These are phyloP conservation scores for Zosterops borbonicus DNA, from an alignment of 2,113 vertebrate genomes.

Conservation along the genomic window DNA sequence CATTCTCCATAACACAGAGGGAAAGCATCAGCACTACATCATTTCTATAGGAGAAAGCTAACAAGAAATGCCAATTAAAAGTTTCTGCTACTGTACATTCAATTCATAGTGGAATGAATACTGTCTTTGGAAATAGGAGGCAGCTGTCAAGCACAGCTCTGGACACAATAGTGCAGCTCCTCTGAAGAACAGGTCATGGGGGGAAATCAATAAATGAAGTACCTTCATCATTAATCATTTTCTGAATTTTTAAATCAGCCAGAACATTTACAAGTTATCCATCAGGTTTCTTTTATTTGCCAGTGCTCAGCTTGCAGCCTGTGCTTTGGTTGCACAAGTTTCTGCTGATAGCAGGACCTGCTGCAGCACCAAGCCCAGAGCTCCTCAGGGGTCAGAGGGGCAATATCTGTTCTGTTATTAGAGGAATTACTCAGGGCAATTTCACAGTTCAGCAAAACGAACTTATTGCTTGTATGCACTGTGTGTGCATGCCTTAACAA, in stretches of 20 bases:
- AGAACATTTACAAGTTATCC: not conserved
- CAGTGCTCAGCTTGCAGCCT: not conserved
- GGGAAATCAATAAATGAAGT: not conserved
- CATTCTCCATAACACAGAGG: not conserved
- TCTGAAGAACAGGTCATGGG: not conserved
- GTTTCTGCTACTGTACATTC: not conserved
- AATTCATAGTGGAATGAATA: not conserved
- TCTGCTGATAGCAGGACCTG: not conserved
- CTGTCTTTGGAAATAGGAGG: not conserved
- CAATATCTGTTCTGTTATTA: slow-evolving; percentile 53
- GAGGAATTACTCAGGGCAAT: slow-evolving; percentile 54
- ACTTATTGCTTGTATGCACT: slow-evolving; percentile 12
- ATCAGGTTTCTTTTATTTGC: not conserved
- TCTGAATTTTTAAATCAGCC: not conserved
- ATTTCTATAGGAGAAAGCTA: not conserved
- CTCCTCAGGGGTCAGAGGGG: slow-evolving; percentile 38
- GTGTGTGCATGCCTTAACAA: not conserved
- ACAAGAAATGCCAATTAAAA: slow-evolving; percentile 16
- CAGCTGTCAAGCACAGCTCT: not conserved
- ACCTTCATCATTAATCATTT: not conserved
- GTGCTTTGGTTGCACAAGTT: not conserved
- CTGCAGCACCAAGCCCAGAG: not conserved
- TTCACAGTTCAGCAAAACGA: slow-evolving; percentile 56
- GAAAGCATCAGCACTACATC: not conserved
- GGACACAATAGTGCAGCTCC: not conserved